Percentiles rank a stretch among this genome's conserved stretches.
These are phyloP conservation scores for Dendroctonus valens DNA, from an alignment of 1,140 invertebrate genomes.

Conservation along the genomic window DNA sequence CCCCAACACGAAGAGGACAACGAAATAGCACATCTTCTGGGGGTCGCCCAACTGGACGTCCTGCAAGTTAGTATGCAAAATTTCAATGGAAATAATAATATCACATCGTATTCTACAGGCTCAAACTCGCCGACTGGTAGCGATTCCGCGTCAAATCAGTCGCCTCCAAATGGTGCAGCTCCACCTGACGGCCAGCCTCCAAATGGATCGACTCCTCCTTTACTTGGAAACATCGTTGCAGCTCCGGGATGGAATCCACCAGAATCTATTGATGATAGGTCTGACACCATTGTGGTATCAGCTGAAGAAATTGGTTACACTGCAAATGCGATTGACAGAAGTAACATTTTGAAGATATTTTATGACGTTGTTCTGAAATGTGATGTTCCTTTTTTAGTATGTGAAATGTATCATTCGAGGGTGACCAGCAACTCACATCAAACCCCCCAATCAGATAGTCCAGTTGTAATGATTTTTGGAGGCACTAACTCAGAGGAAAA, in stretches of 20 bases:
- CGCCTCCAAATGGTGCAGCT: not conserved
- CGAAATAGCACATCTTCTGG: not conserved
- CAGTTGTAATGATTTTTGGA: constrained; percentile 35
- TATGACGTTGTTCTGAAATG: not conserved
- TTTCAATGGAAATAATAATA: too few relatives aligned
- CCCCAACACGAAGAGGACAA: not conserved
- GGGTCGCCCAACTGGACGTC: not conserved
- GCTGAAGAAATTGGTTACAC: constrained; percentile 18
- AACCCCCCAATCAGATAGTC: not conserved
- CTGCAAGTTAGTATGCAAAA: not conserved
- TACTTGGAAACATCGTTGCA: constrained; percentile 20
- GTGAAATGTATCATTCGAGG: constrained; percentile 28
- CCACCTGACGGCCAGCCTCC: not conserved
- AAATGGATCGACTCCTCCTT: not conserved
- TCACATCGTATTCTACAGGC: not conserved
- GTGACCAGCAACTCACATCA: not conserved
- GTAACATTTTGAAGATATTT: constrained; percentile 5
- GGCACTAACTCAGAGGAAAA: constrained; percentile 31
- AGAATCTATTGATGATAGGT: not conserved
- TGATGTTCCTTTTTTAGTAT: constrained; percentile 21
- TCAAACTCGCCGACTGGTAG: not conserved
- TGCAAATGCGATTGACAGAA: constrained; percentile 7
- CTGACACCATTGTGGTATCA: constrained; percentile 20
- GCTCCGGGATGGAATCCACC: not conserved
- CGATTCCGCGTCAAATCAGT: not conserved